Evolutionary conservation across 1,140 invertebrate genomes (phyloP), one percentile per base, ranked within the genome.

Genomic region (Platorchestia sp.): DNA sequence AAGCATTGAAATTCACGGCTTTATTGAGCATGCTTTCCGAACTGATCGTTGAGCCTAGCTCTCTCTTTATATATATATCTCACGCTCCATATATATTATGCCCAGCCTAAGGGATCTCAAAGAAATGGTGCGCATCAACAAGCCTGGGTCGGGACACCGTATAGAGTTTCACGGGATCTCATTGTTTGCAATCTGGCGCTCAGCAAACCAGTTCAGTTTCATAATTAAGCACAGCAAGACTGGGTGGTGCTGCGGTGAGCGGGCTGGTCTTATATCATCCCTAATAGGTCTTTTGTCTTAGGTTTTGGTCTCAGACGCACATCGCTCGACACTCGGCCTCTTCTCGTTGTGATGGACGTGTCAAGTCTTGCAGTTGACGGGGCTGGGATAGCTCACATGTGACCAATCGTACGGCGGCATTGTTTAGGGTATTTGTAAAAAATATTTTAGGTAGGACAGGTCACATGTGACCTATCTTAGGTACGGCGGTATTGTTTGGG

Each of bases 81-180:
- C n/a, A n/a, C n/a, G n/a, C n/a, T n/a, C n/a, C n/a, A n/a, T n/a
- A n/a, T n/a, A n/a, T n/a, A n/a, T n/a, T n/a, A n/a, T n/a, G n/a
- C 19, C 19, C 7, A 51, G 47, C 47, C 47, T 51, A 51, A 19
- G 7, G 47, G 7, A 51, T 19, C 47, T 51, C 47, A 51, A 51
- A 14, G 86, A 87, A 87, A 87, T 87, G 86, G 86, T 87, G 86
- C 86, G 41, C 86, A 87, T 40, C 86, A 87, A 87, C 86, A n/a
- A 42, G 5, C 86, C 41, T 5, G 41, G 41, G 86, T 40, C 86
- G 86, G 86, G 86, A 87, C 86, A 87, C 7, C 7, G 36, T 87
- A 6, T 87, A 14, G 86, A 36, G 40, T 87, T 87, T 87, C 86
- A 87, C 86, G 6, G 86, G 41, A 87, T 42, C n/a, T 42, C 86